Evolutionary conservation across 2,113 vertebrate genomes (phyloP).

Genomic region (Hippocampus zosterae): DNA sequence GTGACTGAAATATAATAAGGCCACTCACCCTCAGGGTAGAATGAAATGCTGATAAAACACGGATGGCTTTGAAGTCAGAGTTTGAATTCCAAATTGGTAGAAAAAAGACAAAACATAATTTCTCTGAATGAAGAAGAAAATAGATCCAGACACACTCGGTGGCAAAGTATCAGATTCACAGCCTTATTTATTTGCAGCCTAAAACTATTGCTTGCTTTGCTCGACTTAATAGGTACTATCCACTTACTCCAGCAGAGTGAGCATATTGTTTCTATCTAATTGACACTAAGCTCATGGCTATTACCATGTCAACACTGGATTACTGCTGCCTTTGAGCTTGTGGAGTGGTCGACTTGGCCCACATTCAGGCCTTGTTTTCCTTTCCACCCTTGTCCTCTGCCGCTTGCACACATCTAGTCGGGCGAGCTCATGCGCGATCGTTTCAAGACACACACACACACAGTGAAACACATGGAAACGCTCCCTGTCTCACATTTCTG

Average conservation of each 20-base stretch:
- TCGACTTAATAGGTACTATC: conserved; percentile 61
- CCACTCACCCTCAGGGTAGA: conserved; percentile 45
- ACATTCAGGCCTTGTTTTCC: conserved; percentile 70
- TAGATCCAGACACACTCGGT: conserved; percentile 5
- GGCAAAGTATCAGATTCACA: conserved; percentile 29
- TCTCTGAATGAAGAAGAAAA: conserved; percentile 9
- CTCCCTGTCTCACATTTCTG: conserved; percentile 26
- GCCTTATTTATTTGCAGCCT: conserved; percentile 18
- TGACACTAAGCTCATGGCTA: conserved; percentile 73
- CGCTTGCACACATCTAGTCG: conserved; percentile 51
- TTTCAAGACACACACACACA: conserved; percentile 7
- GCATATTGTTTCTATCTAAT: conserved; percentile 75
- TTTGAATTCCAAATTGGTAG: conserved; percentile 22
- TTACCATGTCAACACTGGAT: conserved; percentile 75
- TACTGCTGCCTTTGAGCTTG: conserved; percentile 70
- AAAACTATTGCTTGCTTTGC: conserved; percentile 28
- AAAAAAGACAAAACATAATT: conserved; percentile 17
- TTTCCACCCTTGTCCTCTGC: conserved; percentile 64
- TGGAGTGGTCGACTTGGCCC: conserved; percentile 69
- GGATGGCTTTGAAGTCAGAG: conserved; percentile 15
- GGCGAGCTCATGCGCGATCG: conserved; percentile 45
- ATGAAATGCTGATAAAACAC: conserved; percentile 32
- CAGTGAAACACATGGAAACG: conserved; percentile 13
- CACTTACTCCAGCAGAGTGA: conserved; percentile 65
- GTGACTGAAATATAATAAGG: conserved; percentile 58